phyloP scores from a whole-genome alignment of 2,888 invertebrate species.

The Dusona sp. region DNA sequence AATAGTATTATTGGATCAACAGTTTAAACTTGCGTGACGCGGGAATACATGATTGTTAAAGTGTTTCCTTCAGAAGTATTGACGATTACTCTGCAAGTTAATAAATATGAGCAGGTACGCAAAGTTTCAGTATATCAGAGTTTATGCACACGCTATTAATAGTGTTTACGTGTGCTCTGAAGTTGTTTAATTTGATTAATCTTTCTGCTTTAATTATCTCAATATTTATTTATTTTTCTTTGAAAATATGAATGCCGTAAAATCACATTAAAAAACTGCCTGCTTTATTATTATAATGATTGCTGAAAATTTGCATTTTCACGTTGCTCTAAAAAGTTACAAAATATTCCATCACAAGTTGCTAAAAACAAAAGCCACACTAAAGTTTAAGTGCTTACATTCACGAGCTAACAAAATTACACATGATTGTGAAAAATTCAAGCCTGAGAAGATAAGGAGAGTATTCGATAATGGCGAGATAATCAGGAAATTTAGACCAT shows the following conservation, averaged over 20 bases:
- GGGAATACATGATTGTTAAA: not conserved
- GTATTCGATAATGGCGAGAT: slow-evolving; percentile 53
- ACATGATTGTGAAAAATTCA: not conserved
- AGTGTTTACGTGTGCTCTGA: too few species aligned
- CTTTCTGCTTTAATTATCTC: too few species aligned
- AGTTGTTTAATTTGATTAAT: too few species aligned
- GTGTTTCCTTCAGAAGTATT: not conserved
- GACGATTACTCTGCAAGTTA: not conserved
- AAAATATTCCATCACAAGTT: not conserved
- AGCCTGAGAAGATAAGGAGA: not conserved
- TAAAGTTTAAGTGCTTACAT: not conserved
- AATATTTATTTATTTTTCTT: too few species aligned
- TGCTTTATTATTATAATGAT: not conserved
- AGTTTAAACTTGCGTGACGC: too few species aligned
- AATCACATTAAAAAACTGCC: not conserved
- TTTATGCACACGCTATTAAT: too few species aligned
- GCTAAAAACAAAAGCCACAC: not conserved
- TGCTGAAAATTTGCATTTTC: not conserved
- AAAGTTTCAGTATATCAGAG: not conserved
- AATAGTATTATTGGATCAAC: not conserved
- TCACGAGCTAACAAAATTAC: not conserved
- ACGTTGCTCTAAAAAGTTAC: not conserved
- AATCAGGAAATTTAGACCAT: slow-evolving; percentile 68
- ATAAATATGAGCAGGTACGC: not conserved
- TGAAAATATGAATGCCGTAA: not conserved